phyloP scores from a whole-genome alignment of 2,888 invertebrate genomes.

The Drosophila ustulata region DNA sequence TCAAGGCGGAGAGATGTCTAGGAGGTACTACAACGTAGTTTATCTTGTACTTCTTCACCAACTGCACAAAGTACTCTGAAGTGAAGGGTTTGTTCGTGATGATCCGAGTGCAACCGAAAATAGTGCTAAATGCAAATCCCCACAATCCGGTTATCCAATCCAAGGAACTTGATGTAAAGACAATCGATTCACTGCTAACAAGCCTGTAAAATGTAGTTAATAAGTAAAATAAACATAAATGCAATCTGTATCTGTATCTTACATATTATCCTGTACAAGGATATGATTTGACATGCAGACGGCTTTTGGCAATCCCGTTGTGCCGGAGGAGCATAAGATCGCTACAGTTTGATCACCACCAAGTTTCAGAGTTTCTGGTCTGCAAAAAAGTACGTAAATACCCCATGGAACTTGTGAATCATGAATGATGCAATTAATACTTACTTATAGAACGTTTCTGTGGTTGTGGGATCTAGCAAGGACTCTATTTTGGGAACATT shows the following conservation, averaged over 20 bases:
- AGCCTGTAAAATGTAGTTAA: slow-evolving; percentile 30
- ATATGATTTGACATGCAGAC: background rate
- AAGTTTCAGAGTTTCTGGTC: slow-evolving; percentile 46
- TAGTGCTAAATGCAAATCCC: slow-evolving; percentile 38
- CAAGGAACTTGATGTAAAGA: slow-evolving; percentile 58
- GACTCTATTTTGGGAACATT: slow-evolving; percentile 57
- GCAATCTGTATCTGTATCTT: background rate
- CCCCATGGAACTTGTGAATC: background rate
- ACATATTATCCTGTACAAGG: background rate
- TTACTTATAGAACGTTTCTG: slow-evolving; percentile 51
- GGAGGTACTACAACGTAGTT: slow-evolving; percentile 66
- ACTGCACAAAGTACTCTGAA: slow-evolving; percentile 64
- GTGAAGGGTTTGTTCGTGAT: slow-evolving; percentile 68
- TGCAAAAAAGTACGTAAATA: slow-evolving; percentile 14
- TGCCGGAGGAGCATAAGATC: slow-evolving; percentile 1
- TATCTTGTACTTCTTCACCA: slow-evolving; percentile 74
- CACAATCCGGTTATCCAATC: slow-evolving; percentile 71
- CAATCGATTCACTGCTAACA: background rate
- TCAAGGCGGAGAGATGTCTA: slow-evolving; percentile 62
- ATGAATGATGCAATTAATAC: background rate
- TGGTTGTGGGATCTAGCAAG: slow-evolving; percentile 50
- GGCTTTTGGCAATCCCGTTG: slow-evolving; percentile 1
- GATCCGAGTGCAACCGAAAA: slow-evolving; percentile 64
- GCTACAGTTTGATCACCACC: background rate
- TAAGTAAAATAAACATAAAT: background rate